A percentile compares a stretch with the other conserved stretches of the same genome.
Conservation (phyloP, 1,140 invertebrate genomes). For the Neodiprion lecontei region DNA sequence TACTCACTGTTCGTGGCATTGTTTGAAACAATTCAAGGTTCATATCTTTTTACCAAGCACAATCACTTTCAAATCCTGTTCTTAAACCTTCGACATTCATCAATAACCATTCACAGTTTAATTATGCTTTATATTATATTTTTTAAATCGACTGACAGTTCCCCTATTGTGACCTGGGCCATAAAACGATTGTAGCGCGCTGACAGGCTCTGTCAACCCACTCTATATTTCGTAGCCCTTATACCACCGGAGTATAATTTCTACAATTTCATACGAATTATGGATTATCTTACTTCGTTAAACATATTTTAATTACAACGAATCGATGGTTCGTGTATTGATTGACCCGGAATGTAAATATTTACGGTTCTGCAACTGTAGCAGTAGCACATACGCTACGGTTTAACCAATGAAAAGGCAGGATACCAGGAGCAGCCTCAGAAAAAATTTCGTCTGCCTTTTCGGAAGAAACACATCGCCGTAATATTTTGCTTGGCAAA, state of each 20-base stretch:
- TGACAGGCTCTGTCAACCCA: background rate
- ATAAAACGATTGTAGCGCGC: background rate
- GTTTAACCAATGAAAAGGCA: background rate
- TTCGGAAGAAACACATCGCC: background rate
- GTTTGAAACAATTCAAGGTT: background rate
- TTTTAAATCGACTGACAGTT: background rate
- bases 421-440: background rate
- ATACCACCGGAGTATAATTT: too few species aligned
- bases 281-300: background rate
- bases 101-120: background rate
- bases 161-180: background rate
- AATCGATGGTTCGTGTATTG: background rate
- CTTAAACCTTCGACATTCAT: background rate
- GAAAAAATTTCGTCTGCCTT: background rate
- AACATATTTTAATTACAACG: background rate
- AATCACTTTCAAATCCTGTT: background rate
- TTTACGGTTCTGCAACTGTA: background rate
- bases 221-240: too few species aligned
- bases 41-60: background rate
- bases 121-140: background rate
- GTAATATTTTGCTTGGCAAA: background rate
- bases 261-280: too few species aligned
- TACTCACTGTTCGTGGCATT: background rate
- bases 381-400: background rate
- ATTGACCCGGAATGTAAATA: background rate